Evolutionary conservation across 2,113 vertebrate genomes (phyloP).

Genomic region (Lates calcarifer): DNA sequence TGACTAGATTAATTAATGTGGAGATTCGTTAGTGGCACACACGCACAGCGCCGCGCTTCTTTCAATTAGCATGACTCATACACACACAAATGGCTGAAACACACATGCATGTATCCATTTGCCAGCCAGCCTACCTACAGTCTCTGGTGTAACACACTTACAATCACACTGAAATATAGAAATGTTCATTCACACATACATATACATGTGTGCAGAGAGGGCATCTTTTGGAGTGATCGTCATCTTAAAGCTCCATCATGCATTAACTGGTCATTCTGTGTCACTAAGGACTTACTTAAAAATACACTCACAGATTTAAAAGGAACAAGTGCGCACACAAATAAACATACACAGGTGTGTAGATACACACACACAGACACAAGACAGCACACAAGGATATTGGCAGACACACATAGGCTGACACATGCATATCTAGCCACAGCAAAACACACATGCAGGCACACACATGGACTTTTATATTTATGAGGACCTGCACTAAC

Average conservation of each 20-base stretch:
- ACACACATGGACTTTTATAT: neutral
- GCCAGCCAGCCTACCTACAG: neutral
- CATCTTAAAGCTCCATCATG: neutral
- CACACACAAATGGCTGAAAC: conserved; percentile 27
- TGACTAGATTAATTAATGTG: conserved; percentile 81
- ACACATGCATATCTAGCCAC: neutral
- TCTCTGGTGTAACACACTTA: neutral
- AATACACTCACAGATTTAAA: neutral
- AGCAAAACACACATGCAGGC: neutral
- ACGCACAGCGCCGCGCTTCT: conserved; percentile 41
- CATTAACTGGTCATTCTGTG: neutral
- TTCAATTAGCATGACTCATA: conserved; percentile 63
- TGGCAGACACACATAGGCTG: neutral
- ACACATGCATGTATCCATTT: conserved; percentile 10
- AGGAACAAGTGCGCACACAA: no score
- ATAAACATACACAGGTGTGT: neutral
- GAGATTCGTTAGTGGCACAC: conserved; percentile 71
- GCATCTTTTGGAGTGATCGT: neutral
- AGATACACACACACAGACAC: neutral
- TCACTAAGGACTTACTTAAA: neutral
- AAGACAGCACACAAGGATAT: neutral
- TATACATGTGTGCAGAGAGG: neutral
- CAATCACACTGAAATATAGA: neutral
- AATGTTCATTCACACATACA: neutral
- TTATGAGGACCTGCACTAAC: neutral